Evolutionary conservation across 2,113 vertebrate genomes (phyloP).

Genomic region (Vulpes lagopus): DNA sequence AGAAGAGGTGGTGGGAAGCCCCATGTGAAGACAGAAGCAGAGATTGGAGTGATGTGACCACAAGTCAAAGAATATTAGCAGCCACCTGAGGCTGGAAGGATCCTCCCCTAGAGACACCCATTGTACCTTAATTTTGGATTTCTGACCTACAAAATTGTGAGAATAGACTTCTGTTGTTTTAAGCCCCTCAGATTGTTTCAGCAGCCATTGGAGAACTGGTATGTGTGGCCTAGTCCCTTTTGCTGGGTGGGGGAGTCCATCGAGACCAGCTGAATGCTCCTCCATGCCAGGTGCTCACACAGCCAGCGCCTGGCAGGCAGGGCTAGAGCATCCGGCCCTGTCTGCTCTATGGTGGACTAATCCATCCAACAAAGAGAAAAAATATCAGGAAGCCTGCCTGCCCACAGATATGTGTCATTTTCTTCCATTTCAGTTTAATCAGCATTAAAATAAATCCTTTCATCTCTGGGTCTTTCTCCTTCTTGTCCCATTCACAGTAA

Average conservation of each 20-base stretch:
- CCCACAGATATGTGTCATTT: background rate
- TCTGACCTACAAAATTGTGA: background rate
- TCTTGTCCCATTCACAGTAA: background rate
- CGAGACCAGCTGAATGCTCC: too few relatives aligned
- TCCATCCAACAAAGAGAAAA: background rate
- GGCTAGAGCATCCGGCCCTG: background rate
- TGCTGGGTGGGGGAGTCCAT: too few relatives aligned
- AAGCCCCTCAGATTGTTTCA: background rate
- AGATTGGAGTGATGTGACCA: rapidly evolving
- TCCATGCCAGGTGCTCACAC: rapidly evolving
- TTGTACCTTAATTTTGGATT: background rate
- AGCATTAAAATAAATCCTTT: background rate
- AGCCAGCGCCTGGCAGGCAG: rapidly evolving
- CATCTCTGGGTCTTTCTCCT: background rate
- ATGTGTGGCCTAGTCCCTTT: rapidly evolving
- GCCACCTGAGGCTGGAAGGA: background rate
- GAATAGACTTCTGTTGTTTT: background rate
- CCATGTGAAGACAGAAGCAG: rapidly evolving
- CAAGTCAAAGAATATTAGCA: background rate
- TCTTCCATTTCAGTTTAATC: background rate
- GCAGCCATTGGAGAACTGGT: background rate
- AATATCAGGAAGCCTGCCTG: background rate
- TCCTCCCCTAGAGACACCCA: background rate
- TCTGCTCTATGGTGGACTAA: background rate
- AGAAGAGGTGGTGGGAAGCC: background rate